Evolutionary conservation across 1,140 invertebrate genomes (phyloP), one percentile per base, ranked within the genome.

Genomic region (Monomorium pharaonis): DNA sequence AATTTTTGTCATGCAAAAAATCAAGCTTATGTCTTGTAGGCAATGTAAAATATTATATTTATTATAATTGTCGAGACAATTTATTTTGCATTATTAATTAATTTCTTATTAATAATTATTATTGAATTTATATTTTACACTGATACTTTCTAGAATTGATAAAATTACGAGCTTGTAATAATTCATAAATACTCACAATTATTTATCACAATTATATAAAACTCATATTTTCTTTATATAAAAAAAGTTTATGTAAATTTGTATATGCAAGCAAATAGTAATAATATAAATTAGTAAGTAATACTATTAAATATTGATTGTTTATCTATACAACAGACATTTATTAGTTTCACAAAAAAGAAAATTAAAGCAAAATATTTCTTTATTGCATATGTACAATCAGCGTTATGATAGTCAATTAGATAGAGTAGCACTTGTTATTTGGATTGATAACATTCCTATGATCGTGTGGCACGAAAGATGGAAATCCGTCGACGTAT

Each of bases 401-500:
- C n/a, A 49, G 30, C 47, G 6, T 67, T 24, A n/a, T 30, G 33
- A 80, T 44, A 70, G 21, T 54, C 62, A 12, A 6, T 2, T 76
- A 76, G 3, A 56, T 76, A 33, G 33, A 60, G 30, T 47, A 16
- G 27, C 18, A 63, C 14, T 76, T 42, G n/a, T 65, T 65, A 54
- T 24, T 58, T 24, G 67, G 18, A 83, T 44, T 74, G 27, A 27
- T 72, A 58, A 72, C 37, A 24, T 16, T 72, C 24, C 18, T 44
- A 54, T 16, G 37, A 76, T 86, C 88, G 84, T 86, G 75, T 86
- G 74, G 81, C 62, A 54, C 62, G 47, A 63, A 77, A 63, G 86
- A 89, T 75, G 85, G 65, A 84, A 70, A 84, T 81, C 86, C 70
- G 81, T 81, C 88, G 84, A 85, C 83, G 74, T 88, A 83, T 18